These are phyloP conservation scores for Willowsia nigromaculata DNA, from an alignment of 2,888 invertebrate genomes.

Conservation along the genomic window DNA sequence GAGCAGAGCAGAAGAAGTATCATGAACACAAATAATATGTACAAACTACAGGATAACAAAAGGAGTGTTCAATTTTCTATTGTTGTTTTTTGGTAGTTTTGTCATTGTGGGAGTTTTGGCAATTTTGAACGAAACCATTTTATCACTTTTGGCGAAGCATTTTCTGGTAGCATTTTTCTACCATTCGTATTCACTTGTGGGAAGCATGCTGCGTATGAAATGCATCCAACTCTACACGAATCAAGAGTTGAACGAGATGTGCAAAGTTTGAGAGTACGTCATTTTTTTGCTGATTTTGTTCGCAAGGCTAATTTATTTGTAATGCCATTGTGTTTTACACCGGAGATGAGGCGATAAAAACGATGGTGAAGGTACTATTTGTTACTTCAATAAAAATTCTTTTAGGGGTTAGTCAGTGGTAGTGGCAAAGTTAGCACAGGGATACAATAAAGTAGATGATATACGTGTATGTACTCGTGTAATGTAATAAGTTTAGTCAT, in stretches of 20 bases:
- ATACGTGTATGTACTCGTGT: background rate
- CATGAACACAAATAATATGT: background rate
- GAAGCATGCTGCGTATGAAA: background rate
- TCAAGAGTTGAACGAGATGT: background rate
- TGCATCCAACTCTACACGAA: background rate
- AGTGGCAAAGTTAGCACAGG: background rate
- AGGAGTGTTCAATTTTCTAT: slow-evolving; percentile 26
- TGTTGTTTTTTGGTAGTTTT: slow-evolving; percentile 9
- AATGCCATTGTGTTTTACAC: slow-evolving; percentile 3
- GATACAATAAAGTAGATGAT: background rate
- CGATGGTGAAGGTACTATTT: slow-evolving; percentile 20
- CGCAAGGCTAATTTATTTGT: slow-evolving; percentile 12
- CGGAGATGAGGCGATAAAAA: slow-evolving; percentile 13
- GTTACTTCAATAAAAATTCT: slow-evolving; percentile 61
- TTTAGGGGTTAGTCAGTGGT: slow-evolving; percentile 45
- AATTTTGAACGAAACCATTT: slow-evolving; percentile 16
- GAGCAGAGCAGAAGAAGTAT: background rate
- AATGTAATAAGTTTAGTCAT: background rate
- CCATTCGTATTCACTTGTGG: background rate
- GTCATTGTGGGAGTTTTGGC: slow-evolving; percentile 45
- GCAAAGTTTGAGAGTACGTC: background rate
- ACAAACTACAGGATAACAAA: background rate
- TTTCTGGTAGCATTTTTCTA: background rate
- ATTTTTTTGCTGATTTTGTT: slow-evolving; percentile 12
- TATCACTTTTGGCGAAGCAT: background rate